Conservation (phyloP, 2,113 vertebrate species). For the Isichthys henryi region DNA sequence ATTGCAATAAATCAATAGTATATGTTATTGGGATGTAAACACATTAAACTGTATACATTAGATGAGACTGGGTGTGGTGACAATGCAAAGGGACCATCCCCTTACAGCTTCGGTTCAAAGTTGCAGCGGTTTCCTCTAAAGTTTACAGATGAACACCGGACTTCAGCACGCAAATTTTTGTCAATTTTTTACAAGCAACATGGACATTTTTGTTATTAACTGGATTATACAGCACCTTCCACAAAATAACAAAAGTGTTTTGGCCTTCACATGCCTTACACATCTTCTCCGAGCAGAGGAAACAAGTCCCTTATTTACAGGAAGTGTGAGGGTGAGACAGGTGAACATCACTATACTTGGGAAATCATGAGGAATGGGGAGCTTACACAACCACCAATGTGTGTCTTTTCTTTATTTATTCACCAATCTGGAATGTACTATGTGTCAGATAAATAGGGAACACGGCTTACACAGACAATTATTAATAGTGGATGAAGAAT, state of each 20-base stretch:
- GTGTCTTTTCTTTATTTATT: slow-evolving; percentile 54
- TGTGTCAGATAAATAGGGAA: slow-evolving; percentile 81
- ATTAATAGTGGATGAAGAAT: slow-evolving; percentile 80
- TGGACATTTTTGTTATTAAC: slow-evolving; percentile 68
- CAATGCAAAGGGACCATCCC: slow-evolving; percentile 82
- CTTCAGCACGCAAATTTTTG: slow-evolving; percentile 39
- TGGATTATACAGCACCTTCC: slow-evolving; percentile 65
- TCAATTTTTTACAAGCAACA: slow-evolving; percentile 42
- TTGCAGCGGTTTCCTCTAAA: slow-evolving; percentile 85
- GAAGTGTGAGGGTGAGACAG: slow-evolving; percentile 59
- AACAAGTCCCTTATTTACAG: slow-evolving; percentile 69
- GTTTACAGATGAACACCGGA: slow-evolving; percentile 48
- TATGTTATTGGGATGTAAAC: slow-evolving; percentile 98
- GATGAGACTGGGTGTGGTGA: slow-evolving; percentile 88
- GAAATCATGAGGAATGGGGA: slow-evolving; percentile 73
- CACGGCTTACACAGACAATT: slow-evolving; percentile 83
- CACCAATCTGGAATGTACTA: slow-evolving; percentile 74
- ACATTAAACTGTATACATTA: slow-evolving; percentile 98
- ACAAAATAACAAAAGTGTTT: slow-evolving; percentile 41
- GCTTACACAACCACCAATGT: slow-evolving; percentile 74
- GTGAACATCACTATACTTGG: slow-evolving; percentile 62
- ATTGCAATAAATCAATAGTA: slow-evolving; percentile 99
- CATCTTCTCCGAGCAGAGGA: slow-evolving; percentile 68
- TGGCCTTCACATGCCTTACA: slow-evolving; percentile 45
- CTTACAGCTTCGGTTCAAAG: slow-evolving; percentile 58